A percentile compares a stretch with the other conserved stretches of the same genome.
Conservation (phyloP, 1,140 invertebrate genomes). For the Heliconius melpomene region DNA sequence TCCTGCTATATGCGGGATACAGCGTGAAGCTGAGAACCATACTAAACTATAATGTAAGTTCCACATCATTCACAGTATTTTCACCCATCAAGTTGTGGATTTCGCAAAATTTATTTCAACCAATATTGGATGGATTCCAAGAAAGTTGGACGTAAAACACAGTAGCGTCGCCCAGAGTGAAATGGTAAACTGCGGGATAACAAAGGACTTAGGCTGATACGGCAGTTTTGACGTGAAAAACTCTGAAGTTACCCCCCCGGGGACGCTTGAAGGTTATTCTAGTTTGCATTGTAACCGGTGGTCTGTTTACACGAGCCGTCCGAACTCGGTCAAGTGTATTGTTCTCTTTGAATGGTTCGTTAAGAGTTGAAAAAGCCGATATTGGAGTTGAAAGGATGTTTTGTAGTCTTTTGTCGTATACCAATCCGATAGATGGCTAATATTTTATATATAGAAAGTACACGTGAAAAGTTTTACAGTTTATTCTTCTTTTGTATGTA, state of each 20-base stretch:
- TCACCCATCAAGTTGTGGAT: not conserved
- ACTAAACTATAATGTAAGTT: not conserved
- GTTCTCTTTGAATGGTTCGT: conserved; percentile 21
- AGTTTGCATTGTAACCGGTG: conserved; percentile 22
- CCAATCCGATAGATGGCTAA: conserved; percentile 1
- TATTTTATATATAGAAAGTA: not conserved
- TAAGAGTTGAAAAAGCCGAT: conserved; percentile 14
- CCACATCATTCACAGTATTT: not conserved
- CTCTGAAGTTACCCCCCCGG: conserved; percentile 47
- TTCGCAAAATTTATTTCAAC: conserved; percentile 42
- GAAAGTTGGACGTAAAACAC: conserved; percentile 35
- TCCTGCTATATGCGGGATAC: too few relatives aligned
- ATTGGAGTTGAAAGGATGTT: conserved; percentile 10
- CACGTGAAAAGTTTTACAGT: not conserved
- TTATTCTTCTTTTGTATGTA: not conserved
- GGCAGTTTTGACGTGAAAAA: conserved; percentile 53
- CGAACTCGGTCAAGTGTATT: conserved; percentile 26
- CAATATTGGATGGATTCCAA: conserved; percentile 32
- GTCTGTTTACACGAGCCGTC: conserved; percentile 16
- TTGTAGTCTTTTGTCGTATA: not conserved
- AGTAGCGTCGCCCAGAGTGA: conserved; percentile 37
- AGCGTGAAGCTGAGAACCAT: not conserved
- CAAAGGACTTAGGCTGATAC: conserved; percentile 51
- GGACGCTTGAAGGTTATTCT: conserved; percentile 40
- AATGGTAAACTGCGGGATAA: conserved; percentile 54